Base-by-base conservation (phyloP, 2,797 vertebrate genomes). In the Cyprinodon diabolis region DNA sequence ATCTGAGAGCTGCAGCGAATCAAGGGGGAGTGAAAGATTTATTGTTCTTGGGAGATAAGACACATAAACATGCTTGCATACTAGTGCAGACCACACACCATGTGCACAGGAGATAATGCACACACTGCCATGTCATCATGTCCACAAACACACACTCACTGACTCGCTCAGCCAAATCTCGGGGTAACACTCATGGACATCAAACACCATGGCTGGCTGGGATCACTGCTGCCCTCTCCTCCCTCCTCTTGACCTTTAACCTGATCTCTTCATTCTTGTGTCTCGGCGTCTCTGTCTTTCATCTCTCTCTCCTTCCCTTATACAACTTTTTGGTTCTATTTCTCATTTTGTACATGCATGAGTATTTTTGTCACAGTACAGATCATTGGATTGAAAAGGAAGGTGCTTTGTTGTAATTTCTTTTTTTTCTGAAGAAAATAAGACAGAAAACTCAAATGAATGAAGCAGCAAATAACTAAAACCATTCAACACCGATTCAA, bases 171-270 rank as follows among this genome's bases (percentile, higher is more conserved):
- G 58, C 63, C 52, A 69, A 23, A 72, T 60, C 60, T 55, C 52
- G 52, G 47, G 45, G 23, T 51, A 49, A 51, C 43, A 47, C 11
- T 56, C 69, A 75, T 66, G 5, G 8, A 84, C 84, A 84, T 92
- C 80, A 90, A 90, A 92, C 73, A 78, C 43, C 7, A 2, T 37
- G 56, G 37, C 82, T 84, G 77, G 70, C 56, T 80, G 82, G 82
- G 87, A 87, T 89, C 87, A 85, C 66, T 25, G 57, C 75, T 82
- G 71, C 75, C 83, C 81, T 89, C 84, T 85, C 82, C 87, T 84
- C 86, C 86, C 85, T 87, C 81, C 87, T 89, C 91, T 90, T 91
- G 81, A 91, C 88, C 85, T 81, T 78, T 87, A 4, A 91, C 84
- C 87, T 75, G 51, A 66, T 76, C 79, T 84, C 82, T 76, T 88